These are phyloP conservation scores for Synergus itoensis DNA, from an alignment of 2,888 invertebrate species.

Conservation along the genomic window DNA sequence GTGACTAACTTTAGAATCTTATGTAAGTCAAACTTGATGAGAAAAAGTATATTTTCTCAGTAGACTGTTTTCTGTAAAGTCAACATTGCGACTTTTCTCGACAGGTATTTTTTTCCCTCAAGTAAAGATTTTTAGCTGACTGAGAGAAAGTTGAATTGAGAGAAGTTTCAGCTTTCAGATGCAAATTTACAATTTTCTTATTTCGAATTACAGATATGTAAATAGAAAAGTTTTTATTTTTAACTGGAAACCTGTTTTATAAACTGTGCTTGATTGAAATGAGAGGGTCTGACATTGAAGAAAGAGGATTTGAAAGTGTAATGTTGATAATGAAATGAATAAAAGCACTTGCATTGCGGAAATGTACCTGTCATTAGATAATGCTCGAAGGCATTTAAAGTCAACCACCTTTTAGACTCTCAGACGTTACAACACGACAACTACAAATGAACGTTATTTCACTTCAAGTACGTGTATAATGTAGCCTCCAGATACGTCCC, in stretches of 20 bases:
- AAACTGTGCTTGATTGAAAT: too few relatives aligned
- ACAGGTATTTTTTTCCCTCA: neutral
- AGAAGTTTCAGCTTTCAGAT: neutral
- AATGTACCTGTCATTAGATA: neutral
- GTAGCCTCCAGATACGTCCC: neutral
- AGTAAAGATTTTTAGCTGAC: neutral
- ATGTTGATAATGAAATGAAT: neutral
- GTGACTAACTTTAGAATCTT: neutral
- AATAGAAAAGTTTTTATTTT: too few relatives aligned
- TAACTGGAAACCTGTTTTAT: too few relatives aligned
- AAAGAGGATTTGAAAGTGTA: neutral
- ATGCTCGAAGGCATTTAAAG: neutral
- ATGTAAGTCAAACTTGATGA: conserved; percentile 13
- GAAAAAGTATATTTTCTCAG: conserved; percentile 31
- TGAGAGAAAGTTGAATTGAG: neutral
- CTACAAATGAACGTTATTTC: neutral
- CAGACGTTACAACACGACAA: neutral
- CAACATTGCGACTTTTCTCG: neutral
- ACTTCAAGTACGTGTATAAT: neutral
- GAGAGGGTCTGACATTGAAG: neutral
- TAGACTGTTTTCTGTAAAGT: neutral
- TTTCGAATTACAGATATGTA: too few relatives aligned
- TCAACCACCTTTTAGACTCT: neutral
- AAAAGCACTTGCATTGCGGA: neutral
- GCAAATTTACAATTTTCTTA: neutral